Evolutionary conservation across 2,113 vertebrate species (phyloP), one percentile per base, ranked within the genome.

Genomic region (Himantopus leucocephalus): DNA sequence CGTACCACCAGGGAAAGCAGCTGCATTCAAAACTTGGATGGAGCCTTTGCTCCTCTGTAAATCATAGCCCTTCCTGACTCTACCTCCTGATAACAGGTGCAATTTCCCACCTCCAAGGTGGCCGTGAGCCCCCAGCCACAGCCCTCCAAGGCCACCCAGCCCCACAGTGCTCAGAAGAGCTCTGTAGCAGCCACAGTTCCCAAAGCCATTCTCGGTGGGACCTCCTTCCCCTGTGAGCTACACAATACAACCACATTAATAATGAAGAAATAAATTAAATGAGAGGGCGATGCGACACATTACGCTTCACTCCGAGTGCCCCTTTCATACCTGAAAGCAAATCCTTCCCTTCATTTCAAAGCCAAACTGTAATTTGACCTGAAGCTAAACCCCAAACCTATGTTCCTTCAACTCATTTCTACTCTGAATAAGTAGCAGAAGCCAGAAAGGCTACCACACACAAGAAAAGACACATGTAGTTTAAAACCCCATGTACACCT

Each of bases 1-100:
- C 0, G 0, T 5, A 21, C 34, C 27, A n/a, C 2, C 14, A 71
- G 4, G 12, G 43, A 27, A 75, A 80, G 37, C 19, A 37, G 32
- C 37, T 59, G 21, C 34, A 43, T 77, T 74, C 53, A 70, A 48
- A 85, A 66, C 2, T 5, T 62, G 21, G 30, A 41, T 34, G 50
- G 8, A 90, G 10, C 17, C 34, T 52, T 84, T 35, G 29, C 23
- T 70, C 73, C 30, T 55, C 29, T 45, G 17, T 34, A 71, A 81
- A 81, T 39, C 34, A 41, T 37, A 77, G 13, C 12, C 26, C 13
- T 73, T 86, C n/a, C 32, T 2, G 7, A 22, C 11, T 60, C 48
- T n/a, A 9, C 5, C 34, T 77, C 24, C 23, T 39, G 50, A 58
- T 0, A 41, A 30, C 48, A 89, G 15, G 13, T 29, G 7, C 10